These are phyloP conservation scores for Holothuria glaberrima DNA, from an alignment of 35 echinoderm and acorn worm genomes.

Conservation along the genomic window DNA sequence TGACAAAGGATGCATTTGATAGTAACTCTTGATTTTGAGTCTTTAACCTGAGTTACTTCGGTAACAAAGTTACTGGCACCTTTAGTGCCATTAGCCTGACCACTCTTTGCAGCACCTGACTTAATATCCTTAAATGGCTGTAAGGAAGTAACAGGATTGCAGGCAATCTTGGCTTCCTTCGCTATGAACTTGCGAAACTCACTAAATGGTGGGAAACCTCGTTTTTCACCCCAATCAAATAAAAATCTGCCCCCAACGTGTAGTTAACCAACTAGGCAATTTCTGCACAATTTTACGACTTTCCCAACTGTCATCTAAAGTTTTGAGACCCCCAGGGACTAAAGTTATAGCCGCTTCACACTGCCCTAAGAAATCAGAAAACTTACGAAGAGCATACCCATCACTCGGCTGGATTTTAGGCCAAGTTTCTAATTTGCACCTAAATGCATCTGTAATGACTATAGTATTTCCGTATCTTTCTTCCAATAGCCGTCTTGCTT, in stretches of 20 bases:
- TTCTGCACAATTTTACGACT: not conserved
- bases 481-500: not conserved
- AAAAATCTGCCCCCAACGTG: not conserved
- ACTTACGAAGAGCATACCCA: no score
- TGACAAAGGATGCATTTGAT: no score
- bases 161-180: constrained; percentile 4
- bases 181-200: constrained; percentile 1
- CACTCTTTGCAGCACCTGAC: no score
- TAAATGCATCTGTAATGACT: not conserved
- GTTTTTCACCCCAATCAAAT: not conserved
- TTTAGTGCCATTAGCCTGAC: not conserved
- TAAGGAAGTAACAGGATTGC: not conserved
- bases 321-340: no score
- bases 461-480: not conserved
- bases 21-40: no score
- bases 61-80: no score
- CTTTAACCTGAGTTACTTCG: no score
- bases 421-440: not conserved
- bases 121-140: not conserved
- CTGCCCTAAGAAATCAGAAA: no score
- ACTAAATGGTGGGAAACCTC: not conserved
- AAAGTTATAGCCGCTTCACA: no score
- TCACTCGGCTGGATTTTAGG: constrained; percentile 14
- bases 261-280: no score
- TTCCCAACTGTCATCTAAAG: no score